These are phyloP conservation scores for Omphaloscelis lunosa DNA, from an alignment of 2,888 invertebrate genomes.

Conservation along the genomic window DNA sequence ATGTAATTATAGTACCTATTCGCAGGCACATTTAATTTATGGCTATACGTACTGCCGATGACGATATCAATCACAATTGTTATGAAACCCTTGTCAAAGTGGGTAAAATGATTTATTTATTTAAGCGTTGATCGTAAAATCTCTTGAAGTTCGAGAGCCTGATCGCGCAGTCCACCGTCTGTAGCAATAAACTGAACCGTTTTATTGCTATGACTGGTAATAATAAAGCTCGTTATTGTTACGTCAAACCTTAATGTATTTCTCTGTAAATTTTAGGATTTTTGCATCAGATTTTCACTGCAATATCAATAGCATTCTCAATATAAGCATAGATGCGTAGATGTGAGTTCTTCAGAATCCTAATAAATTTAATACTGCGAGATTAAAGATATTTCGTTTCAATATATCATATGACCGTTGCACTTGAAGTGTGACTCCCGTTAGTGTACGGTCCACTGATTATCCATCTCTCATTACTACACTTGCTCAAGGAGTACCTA, in stretches of 20 bases:
- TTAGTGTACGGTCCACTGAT: constrained; percentile 85
- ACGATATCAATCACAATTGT: constrained; percentile 66
- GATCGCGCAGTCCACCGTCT: constrained; percentile 73
- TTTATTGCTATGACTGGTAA: constrained; percentile 80
- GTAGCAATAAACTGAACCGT: constrained; percentile 80
- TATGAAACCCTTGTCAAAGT: constrained; percentile 70
- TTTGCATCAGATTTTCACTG: constrained; percentile 41
- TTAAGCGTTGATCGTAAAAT: constrained; percentile 78
- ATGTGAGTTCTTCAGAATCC: constrained; percentile 21
- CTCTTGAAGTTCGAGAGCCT: constrained; percentile 77
- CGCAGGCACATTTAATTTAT: constrained; percentile 53
- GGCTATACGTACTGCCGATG: constrained; percentile 46
- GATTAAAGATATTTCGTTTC: constrained; percentile 78
- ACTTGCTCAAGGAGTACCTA: constrained; percentile 62
- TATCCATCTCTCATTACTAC: constrained; percentile 82
- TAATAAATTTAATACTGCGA: constrained; percentile 68
- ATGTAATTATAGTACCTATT: constrained; percentile 49
- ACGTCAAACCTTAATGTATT: constrained; percentile 71
- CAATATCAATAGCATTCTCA: constrained; percentile 49
- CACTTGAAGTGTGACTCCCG: constrained; percentile 86
- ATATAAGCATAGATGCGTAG: constrained; percentile 31
- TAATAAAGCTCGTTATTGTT: constrained; percentile 77
- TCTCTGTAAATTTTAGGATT: constrained; percentile 17
- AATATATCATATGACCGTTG: constrained; percentile 84
- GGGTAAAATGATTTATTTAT: constrained; percentile 81